A percentile compares a stretch with the other conserved stretches of the same genome.
These are phyloP conservation scores for Forbesichthys agassizii DNA, from an alignment of 2,113 vertebrate genomes.

Conservation along the genomic window DNA sequence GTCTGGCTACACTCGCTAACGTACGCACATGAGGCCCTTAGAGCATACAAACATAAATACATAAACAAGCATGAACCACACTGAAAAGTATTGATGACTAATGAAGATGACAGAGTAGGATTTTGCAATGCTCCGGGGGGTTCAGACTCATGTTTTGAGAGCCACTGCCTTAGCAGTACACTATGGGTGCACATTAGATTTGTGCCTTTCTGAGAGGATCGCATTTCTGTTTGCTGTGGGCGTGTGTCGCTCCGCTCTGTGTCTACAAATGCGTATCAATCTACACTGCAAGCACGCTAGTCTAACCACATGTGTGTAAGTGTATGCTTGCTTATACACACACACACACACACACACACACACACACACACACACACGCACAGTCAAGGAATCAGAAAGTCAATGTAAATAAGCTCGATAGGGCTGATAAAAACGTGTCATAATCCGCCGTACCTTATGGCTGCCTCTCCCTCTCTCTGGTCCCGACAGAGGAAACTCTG, in stretches of 20 bases:
- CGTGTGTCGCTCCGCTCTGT: too few species aligned
- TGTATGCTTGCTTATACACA: background rate
- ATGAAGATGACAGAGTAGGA: too few species aligned
- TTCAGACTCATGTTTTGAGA: background rate
- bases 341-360: too few species aligned
- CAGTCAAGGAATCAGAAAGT: constrained; percentile 38
- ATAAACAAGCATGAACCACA: background rate
- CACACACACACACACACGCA: too few species aligned
- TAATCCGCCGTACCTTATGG: constrained; percentile 57
- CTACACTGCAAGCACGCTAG: background rate
- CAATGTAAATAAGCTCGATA: constrained; percentile 52
- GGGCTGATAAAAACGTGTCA: constrained; percentile 56
- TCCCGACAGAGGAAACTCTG: constrained; percentile 51
- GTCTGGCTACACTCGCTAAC: too few species aligned
- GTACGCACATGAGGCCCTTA: background rate
- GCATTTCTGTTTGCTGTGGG: too few species aligned
- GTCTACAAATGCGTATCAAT: too few species aligned
- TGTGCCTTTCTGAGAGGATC: too few species aligned
- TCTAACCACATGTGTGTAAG: background rate
- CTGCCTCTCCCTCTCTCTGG: constrained; percentile 53
- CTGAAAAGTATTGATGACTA: background rate
- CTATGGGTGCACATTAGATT: too few species aligned
- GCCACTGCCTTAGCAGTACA: background rate
- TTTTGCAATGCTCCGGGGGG: background rate
- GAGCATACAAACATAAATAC: too few species aligned